A percentile compares a stretch with the other conserved stretches of the same genome.
These are phyloP conservation scores for Otolemur crassicaudatus DNA, from an alignment of 2,797 vertebrate species.

Conservation along the genomic window DNA sequence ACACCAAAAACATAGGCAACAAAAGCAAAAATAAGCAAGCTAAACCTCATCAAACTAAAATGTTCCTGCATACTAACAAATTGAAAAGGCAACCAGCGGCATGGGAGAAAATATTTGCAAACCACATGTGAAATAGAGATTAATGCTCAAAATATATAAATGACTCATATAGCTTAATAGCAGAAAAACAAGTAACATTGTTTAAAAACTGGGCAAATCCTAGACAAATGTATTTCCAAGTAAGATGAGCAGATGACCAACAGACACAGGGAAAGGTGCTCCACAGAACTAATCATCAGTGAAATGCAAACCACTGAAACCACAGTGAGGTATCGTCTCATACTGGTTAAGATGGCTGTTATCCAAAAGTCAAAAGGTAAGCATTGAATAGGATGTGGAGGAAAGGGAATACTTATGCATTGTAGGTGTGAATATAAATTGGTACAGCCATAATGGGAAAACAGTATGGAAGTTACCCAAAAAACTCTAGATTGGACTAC, in stretches of 20 bases:
- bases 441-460: neutral
- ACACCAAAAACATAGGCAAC: neutral
- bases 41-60: neutral
- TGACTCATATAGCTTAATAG: neutral
- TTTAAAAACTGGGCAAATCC: neutral
- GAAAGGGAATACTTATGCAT: neutral
- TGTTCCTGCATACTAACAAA: neutral
- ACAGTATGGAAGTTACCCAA: neutral
- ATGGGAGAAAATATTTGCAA: neutral
- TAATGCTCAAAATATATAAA: neutral
- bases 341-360: neutral
- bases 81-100: neutral
- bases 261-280: neutral
- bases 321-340: neutral
- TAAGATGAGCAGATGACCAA: neutral
- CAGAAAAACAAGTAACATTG: neutral
- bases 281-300: neutral
- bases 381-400: neutral
- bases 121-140: neutral
- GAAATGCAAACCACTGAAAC: neutral
- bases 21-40: neutral
- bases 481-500: neutral
- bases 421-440: neutral
- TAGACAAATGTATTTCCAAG: neutral
- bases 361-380: neutral